These are phyloP conservation scores for Petrolisthes cinctipes DNA, from an alignment of 2,888 invertebrate genomes.

Conservation along the genomic window DNA sequence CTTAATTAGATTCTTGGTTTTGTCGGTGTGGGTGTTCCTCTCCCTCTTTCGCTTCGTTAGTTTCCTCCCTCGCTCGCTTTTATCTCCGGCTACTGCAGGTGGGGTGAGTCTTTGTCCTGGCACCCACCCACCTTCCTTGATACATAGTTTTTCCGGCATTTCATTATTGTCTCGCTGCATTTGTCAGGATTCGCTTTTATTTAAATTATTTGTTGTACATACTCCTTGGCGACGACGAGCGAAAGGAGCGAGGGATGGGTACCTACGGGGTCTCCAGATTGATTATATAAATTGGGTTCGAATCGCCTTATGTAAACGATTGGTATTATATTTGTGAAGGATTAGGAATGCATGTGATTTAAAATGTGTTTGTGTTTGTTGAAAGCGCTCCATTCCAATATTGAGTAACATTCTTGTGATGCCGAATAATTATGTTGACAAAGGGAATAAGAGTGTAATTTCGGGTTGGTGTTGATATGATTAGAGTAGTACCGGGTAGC, in stretches of 20 bases:
- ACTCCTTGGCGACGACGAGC: too few species aligned
- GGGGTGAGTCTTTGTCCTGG: background rate
- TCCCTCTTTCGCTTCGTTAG: background rate
- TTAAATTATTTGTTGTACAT: too few species aligned
- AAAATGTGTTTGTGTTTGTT: too few species aligned
- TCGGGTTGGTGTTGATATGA: slow-evolving; percentile 12
- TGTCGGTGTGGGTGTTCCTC: background rate
- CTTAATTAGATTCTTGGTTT: slow-evolving; percentile 1
- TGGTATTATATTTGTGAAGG: too few species aligned
- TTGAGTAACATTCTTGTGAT: too few species aligned
- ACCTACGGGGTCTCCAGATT: too few species aligned
- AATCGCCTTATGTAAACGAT: too few species aligned
- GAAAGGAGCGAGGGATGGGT: too few species aligned
- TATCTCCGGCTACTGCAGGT: background rate
- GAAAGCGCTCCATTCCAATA: too few species aligned
- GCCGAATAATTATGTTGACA: too few species aligned
- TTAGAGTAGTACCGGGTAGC: background rate
- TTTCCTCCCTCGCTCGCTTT: background rate
- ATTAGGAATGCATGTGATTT: too few species aligned
- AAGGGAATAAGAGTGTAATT: background rate
- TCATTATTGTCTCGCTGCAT: background rate
- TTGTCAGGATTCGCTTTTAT: background rate
- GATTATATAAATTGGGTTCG: too few species aligned
- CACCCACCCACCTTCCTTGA: background rate
- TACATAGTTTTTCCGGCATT: background rate